These are phyloP conservation scores for Ditylenchus weischeri DNA, from an alignment of 2,888 invertebrate species.

Conservation along the genomic window DNA sequence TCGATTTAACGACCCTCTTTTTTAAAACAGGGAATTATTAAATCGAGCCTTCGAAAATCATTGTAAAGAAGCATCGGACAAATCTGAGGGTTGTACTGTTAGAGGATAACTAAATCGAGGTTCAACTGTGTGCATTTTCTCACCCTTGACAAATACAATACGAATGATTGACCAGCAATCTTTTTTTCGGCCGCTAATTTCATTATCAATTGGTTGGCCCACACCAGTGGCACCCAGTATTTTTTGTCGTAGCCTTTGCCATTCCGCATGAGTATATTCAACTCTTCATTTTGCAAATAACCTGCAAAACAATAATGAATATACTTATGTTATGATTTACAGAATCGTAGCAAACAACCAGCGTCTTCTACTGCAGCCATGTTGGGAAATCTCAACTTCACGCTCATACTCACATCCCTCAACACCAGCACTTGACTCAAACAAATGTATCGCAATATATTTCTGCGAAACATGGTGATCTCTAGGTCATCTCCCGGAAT, in stretches of 20 bases:
- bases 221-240: not conserved
- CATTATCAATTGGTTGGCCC: slow-evolving; percentile 1
- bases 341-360: not conserved
- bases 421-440: slow-evolving; percentile 3
- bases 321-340: not conserved
- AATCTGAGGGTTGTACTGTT: no score
- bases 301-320: slow-evolving; percentile 9
- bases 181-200: not conserved
- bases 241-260: slow-evolving; percentile 5
- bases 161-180: not conserved
- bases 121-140: no score
- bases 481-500: slow-evolving; percentile 4
- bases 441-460: slow-evolving; percentile 5
- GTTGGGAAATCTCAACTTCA: not conserved
- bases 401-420: slow-evolving; percentile 3
- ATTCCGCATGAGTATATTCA: not conserved
- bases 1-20: no score
- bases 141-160: slow-evolving; percentile 13
- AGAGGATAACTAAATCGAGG: no score
- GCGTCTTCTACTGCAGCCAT: slow-evolving; percentile 1
- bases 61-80: no score
- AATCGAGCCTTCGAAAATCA: no score
- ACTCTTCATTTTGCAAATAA: slow-evolving; percentile 21
- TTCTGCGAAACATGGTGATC: not conserved
- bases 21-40: no score